phyloP scores from a whole-genome alignment of 2,797 vertebrate species.

The Garrulus glandarius region DNA sequence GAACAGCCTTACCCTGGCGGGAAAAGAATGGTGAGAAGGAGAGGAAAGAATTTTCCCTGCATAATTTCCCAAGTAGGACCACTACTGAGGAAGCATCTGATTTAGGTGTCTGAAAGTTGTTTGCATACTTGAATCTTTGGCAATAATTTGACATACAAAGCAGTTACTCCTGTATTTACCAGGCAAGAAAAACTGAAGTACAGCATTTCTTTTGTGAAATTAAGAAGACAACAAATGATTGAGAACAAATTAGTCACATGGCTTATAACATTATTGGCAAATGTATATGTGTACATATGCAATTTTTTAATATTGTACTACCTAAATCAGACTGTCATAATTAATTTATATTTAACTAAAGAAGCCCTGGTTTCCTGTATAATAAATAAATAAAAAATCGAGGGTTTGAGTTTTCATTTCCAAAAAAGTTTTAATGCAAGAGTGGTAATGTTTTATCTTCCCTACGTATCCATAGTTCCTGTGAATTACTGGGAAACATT shows the following conservation, averaged over 20 bases:
- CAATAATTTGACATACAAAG: neutral
- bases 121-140: neutral
- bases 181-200: neutral
- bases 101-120: neutral
- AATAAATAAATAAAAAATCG: neutral
- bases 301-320: neutral
- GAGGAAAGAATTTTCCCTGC: neutral
- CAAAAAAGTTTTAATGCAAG: neutral
- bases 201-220: neutral
- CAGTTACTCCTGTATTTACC: neutral
- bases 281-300: fast-evolving
- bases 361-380: neutral
- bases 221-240: neutral
- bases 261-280: neutral
- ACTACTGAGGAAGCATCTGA: neutral
- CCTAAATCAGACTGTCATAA: neutral
- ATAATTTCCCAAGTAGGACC: neutral
- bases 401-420: neutral
- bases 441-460: neutral
- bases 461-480: neutral
- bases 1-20: neutral
- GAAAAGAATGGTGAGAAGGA: neutral
- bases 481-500: neutral
- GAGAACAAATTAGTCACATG: neutral
- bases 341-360: neutral